Evolutionary conservation across 2,888 invertebrate genomes (phyloP).

Genomic region (Deilephila elpenor): DNA sequence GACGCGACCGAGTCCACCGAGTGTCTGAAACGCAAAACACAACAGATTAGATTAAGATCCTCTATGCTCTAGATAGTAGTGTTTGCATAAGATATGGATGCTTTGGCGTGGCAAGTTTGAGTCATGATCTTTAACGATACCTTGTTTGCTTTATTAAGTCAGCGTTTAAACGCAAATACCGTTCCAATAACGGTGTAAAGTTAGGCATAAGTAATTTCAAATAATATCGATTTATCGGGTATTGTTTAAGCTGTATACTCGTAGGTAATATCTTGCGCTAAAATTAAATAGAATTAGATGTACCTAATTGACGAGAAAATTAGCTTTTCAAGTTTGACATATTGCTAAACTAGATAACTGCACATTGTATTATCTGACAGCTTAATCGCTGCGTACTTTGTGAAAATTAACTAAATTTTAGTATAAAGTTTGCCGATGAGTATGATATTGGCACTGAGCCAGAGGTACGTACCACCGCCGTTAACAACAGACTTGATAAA

Average conservation of each 20-base stretch:
- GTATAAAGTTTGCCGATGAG: conserved; percentile 35
- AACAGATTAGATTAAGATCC: conserved; percentile 71
- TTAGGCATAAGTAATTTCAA: neutral
- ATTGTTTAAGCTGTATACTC: no score
- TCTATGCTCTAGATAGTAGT: conserved; percentile 61
- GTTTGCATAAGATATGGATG: conserved; percentile 67
- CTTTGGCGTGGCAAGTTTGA: conserved; percentile 58
- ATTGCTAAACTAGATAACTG: neutral
- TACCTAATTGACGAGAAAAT: neutral
- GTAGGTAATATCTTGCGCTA: no score
- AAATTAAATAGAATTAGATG: neutral
- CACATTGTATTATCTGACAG: conserved; percentile 7
- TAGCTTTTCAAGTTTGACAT: neutral
- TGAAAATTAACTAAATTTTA: conserved; percentile 20
- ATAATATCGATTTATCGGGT: no score
- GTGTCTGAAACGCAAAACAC: conserved; percentile 79
- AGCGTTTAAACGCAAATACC: neutral
- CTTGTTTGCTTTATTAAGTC: neutral
- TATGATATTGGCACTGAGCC: conserved; percentile 56
- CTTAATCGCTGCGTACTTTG: conserved; percentile 14
- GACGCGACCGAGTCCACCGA: conserved; percentile 85
- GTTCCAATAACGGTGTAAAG: neutral
- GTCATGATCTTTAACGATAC: conserved; percentile 49
- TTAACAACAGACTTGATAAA: conserved; percentile 45
- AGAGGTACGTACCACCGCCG: conserved; percentile 43